Evolutionary conservation across 2,888 invertebrate genomes (phyloP), one percentile per base, ranked within the genome.

Genomic region (Tetragnatha montana): DNA sequence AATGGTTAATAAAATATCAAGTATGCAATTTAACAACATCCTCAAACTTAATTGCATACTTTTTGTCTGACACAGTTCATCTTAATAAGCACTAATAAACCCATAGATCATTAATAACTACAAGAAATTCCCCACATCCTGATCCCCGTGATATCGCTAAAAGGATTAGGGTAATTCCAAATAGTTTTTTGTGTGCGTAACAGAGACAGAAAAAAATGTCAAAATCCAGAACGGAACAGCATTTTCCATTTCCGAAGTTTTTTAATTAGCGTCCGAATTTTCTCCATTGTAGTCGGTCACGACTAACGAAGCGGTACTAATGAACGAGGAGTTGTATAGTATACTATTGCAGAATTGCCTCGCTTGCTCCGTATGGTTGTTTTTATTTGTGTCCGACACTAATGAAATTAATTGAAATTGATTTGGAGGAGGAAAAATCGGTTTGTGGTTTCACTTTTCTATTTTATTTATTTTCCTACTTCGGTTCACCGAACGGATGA

Each of bases 401-500:
- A 69, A 21, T 60, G 50, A 73, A 74, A 87, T 69, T 81, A 75
- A 87, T 81, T 87, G 81, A 87, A 80, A 81, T 19, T 49, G 81
- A 50, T n/a, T 75, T n/a, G 17, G 50, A 74, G 74, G 74, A 85
- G 81, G 49, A 68, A 50, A 47, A 35, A 49, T 50, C 17, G 6
- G 17, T 17, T 22, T 8, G n/a, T 71, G 50, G n/a, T 51, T 81
- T 81, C 49, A 19, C n/a, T 17, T 71, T 81, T 70, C 60, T 8
- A 14, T 50, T 76, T n/a, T 14, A 51, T 78, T 78, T 78, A 35
- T 35, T 35, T 35, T 35, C 35, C n/a, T 49, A 17, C 60, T 10
- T 10, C 8, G 7, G 17, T 60, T 60, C 12, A 81, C 19, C 14
- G n/a, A 81, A 8, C 12, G 70, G 8, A 70, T 47, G 35, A 71